These are phyloP conservation scores for Rhinogobio ventralis DNA, from an alignment of 2,797 vertebrate genomes.

Conservation along the genomic window DNA sequence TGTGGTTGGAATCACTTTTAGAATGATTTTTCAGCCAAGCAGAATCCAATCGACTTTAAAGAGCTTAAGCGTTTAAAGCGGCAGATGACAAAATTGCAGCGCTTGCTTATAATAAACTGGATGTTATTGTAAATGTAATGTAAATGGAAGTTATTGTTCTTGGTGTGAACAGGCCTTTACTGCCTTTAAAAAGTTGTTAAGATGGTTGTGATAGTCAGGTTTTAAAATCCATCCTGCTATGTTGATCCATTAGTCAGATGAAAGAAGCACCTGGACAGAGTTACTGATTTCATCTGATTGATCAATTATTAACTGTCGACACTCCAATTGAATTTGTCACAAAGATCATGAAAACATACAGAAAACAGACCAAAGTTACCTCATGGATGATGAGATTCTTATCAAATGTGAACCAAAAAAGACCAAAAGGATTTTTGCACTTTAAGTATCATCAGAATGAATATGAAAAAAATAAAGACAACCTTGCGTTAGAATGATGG, in stretches of 20 bases:
- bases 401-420: background rate
- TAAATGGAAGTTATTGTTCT: background rate
- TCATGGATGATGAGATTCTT: constrained; percentile 1
- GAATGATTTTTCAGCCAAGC: constrained; percentile 22
- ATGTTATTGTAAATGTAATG: too few species aligned
- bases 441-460: background rate
- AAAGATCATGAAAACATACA: background rate
- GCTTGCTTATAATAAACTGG: background rate
- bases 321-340: background rate
- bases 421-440: background rate
- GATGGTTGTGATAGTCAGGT: constrained; percentile 62
- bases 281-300: background rate
- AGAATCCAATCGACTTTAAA: background rate
- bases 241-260: constrained; percentile 73
- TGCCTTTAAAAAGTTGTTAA: background rate
- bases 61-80: background rate
- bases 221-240: constrained; percentile 67
- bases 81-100: background rate
- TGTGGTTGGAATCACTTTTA: background rate
- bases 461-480: constrained; percentile 20
- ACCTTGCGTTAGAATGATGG: background rate
- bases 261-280: constrained; percentile 62
- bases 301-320: constrained; percentile 59
- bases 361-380: background rate
- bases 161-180: background rate